phyloP scores from a whole-genome alignment of 1,140 invertebrate species.

The Anthonomus grandis region DNA sequence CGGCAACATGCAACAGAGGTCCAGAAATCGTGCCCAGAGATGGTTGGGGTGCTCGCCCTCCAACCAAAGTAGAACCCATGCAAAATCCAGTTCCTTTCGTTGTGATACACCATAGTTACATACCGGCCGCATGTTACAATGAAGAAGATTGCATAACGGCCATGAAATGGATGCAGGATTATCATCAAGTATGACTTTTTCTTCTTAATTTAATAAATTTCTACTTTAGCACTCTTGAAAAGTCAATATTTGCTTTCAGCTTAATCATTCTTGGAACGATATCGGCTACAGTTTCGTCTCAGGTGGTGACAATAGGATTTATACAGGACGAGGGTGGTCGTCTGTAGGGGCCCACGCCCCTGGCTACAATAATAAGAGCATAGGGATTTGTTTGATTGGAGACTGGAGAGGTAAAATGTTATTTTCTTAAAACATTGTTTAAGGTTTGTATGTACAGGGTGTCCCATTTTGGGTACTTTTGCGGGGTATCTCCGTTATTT shows the following conservation, averaged over 20 bases:
- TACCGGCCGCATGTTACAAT: slow-evolving; percentile 57
- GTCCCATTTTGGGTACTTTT: too few relatives aligned
- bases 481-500: too few relatives aligned
- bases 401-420: slow-evolving; percentile 56
- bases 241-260: slow-evolving; percentile 4
- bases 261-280: slow-evolving; percentile 61
- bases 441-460: too few relatives aligned
- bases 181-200: slow-evolving; percentile 48
- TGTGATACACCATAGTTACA: slow-evolving; percentile 73
- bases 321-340: slow-evolving; percentile 74
- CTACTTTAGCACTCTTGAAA: too few relatives aligned
- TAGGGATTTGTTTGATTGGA: slow-evolving; percentile 72
- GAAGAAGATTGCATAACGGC: slow-evolving; percentile 51
- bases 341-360: slow-evolving; percentile 67
- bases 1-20: slow-evolving; percentile 10
- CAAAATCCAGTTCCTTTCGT: slow-evolving; percentile 65
- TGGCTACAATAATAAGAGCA: slow-evolving; percentile 64
- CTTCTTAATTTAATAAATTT: too few relatives aligned
- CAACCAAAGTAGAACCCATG: slow-evolving; percentile 51
- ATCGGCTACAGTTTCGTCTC: slow-evolving; percentile 74
- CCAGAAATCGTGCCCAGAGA: slow-evolving; percentile 54
- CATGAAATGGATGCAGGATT: slow-evolving; percentile 58
- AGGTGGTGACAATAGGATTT: slow-evolving; percentile 72
- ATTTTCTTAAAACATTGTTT: neutral
- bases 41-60: slow-evolving; percentile 61